Conservation (phyloP, 2,113 vertebrate genomes). For the Carettochelys insculpta region DNA sequence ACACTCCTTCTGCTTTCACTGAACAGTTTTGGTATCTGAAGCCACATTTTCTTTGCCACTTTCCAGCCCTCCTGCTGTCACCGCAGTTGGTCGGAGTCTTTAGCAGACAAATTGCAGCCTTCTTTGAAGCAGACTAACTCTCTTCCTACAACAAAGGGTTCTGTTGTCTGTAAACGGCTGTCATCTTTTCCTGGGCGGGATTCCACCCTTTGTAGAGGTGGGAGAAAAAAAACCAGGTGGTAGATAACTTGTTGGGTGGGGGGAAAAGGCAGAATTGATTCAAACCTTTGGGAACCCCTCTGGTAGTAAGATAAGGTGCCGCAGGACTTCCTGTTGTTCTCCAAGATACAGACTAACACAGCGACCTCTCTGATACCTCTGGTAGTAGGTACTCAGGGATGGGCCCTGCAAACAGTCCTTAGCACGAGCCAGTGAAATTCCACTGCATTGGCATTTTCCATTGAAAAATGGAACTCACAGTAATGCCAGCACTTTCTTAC, state of each 20-base stretch:
- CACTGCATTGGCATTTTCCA: not conserved
- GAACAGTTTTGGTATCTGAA: not conserved
- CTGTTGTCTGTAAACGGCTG: not conserved
- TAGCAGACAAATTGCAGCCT: not conserved
- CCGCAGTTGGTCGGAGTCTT: not conserved
- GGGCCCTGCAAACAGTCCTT: not conserved
- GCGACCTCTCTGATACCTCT: too few species aligned
- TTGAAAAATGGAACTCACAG: not conserved
- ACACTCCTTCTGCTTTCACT: not conserved
- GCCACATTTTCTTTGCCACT: not conserved
- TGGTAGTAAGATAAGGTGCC: too few species aligned
- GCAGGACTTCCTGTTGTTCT: too few species aligned
- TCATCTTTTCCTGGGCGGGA: not conserved
- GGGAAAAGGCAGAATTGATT: not conserved
- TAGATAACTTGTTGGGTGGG: not conserved
- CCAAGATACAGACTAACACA: too few species aligned
- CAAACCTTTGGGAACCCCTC: not conserved
- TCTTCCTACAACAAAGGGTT: not conserved
- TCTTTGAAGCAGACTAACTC: not conserved
- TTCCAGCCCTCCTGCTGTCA: not conserved
- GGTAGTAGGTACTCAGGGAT: not conserved
- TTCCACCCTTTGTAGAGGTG: not conserved
- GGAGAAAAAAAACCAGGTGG: not conserved
- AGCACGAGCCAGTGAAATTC: not conserved
- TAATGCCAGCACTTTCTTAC: not conserved